Evolutionary conservation across 2,797 vertebrate species (phyloP), one percentile per base, ranked within the genome.

Genomic region (Enteromius thamalakanensis): DNA sequence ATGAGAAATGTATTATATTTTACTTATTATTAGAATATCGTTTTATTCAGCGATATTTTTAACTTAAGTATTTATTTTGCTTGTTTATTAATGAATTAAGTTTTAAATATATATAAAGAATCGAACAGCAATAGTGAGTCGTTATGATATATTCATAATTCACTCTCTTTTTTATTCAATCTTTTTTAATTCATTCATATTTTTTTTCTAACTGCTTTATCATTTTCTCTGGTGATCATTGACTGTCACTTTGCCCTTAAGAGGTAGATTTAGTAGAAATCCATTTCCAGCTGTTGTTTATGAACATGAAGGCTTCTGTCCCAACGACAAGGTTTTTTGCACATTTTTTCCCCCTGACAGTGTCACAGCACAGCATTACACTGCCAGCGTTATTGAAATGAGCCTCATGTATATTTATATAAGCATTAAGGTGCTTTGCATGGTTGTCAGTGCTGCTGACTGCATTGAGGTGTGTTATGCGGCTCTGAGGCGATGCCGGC

Each of bases 371-470:
- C 71, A 76, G 69, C 42, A 72, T 81, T 29, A 60, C 75, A 75
- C 17, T 62, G 45, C 45, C 19, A 65, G 60, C 11, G 21, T 62
- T 65, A 78, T n/a, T 47, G 42, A 62, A 65, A 62, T 53, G 40
- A 83, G 72, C 74, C 58, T 53, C 45, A 29, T 83, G 81, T 80
- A 65, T 81, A 58, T 86, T 81, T 34, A 83, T 58, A 65, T 9
- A 34, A 65, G 77, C 6, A 80, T 76, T 79, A 75, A 69, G 70
- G 75, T 85, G 84, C 70, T 77, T 70, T 47, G 77, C 68, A 40
- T 45, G 26, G 64, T 60, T 53, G 32, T 53, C 72, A 51, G 68
- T 83, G 69, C 51, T 78, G 88, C 34, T 45, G 87, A 87, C 87
- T 74, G 80, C 26, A 86, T 40, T 11, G 81, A 83, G 71, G 2